These are phyloP conservation scores for Heliconius charithonia DNA, from an alignment of 2,888 invertebrate genomes.

Conservation along the genomic window DNA sequence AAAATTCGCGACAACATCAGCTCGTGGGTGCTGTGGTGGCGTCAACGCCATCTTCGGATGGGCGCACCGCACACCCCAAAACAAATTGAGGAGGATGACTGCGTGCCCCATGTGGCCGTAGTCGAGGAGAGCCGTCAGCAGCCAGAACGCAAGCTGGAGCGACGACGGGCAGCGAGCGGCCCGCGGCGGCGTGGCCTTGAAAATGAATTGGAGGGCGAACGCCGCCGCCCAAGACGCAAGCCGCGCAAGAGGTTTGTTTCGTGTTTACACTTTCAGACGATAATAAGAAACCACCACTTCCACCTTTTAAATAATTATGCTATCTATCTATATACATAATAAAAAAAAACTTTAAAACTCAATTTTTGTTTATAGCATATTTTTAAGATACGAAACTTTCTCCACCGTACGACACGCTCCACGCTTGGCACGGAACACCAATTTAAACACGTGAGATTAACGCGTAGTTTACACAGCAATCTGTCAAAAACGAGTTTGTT, in stretches of 20 bases:
- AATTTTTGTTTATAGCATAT: not conserved
- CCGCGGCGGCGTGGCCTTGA: slow-evolving; percentile 73
- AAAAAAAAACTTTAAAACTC: not conserved
- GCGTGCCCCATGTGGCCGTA: slow-evolving; percentile 69
- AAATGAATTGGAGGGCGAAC: slow-evolving; percentile 71
- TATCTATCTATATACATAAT: not conserved
- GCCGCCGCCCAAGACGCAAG: slow-evolving; percentile 67
- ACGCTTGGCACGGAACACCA: slow-evolving; percentile 24
- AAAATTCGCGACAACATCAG: slow-evolving; percentile 80
- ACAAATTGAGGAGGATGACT: slow-evolving; percentile 73
- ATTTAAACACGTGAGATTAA: slow-evolving; percentile 23
- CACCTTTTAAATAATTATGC: not conserved
- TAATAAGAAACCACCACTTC: not conserved
- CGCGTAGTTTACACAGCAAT: slow-evolving; percentile 10
- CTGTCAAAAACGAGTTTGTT: slow-evolving; percentile 16
- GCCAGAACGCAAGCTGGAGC: slow-evolving; percentile 70
- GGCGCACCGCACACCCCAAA: slow-evolving; percentile 81
- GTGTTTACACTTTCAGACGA: slow-evolving; percentile 11
- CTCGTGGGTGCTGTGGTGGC: slow-evolving; percentile 82
- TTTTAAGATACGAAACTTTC: slow-evolving; percentile 2
- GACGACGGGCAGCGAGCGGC: slow-evolving; percentile 60
- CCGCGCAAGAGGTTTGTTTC: slow-evolving; percentile 66
- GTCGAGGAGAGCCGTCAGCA: slow-evolving; percentile 61
- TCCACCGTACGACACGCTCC: not conserved
- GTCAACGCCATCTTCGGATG: slow-evolving; percentile 80